phyloP scores from a whole-genome alignment of 1,140 invertebrate genomes.

The Pogonomyrmex californicus region DNA sequence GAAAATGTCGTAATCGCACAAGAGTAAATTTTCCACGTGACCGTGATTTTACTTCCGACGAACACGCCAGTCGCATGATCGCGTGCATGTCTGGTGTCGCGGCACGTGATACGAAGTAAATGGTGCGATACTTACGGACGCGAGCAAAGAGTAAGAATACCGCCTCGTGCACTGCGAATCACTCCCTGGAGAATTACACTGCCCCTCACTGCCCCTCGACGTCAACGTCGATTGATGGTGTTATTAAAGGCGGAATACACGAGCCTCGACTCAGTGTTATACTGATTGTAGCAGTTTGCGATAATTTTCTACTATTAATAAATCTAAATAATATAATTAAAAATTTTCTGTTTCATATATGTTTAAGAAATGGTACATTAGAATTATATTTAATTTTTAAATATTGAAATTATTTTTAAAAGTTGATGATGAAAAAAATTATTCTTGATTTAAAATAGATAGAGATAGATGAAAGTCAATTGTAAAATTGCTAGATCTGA shows the following conservation, averaged over 20 bases:
- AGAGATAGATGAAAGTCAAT: not conserved
- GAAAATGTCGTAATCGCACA: constrained; percentile 25
- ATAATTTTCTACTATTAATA: constrained; percentile 66
- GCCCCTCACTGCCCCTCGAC: constrained; percentile 18
- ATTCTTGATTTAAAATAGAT: not conserved
- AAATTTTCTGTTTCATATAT: not conserved
- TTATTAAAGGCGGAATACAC: constrained; percentile 53
- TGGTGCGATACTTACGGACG: constrained; percentile 33
- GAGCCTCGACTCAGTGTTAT: constrained; percentile 42
- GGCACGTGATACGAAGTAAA: constrained; percentile 54
- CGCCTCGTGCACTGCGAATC: constrained; percentile 44
- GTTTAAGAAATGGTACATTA: not conserved
- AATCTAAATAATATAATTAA: constrained; percentile 35
- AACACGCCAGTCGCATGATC: constrained; percentile 78
- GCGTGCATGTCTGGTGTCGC: constrained; percentile 68
- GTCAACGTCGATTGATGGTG: constrained; percentile 45
- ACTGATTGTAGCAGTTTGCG: constrained; percentile 61
- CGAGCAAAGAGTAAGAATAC: constrained; percentile 61
- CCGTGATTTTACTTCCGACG: constrained; percentile 75
- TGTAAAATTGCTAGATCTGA: not conserved
- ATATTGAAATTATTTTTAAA: not conserved
- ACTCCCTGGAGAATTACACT: constrained; percentile 47
- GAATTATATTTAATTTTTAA: not conserved
- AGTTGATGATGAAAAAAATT: not conserved
- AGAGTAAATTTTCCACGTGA: constrained; percentile 62